Evolutionary conservation across 2,113 vertebrate species (phyloP), one percentile per base, ranked within the genome.

Genomic region (Sinocyclocheilus anshuiensis): DNA sequence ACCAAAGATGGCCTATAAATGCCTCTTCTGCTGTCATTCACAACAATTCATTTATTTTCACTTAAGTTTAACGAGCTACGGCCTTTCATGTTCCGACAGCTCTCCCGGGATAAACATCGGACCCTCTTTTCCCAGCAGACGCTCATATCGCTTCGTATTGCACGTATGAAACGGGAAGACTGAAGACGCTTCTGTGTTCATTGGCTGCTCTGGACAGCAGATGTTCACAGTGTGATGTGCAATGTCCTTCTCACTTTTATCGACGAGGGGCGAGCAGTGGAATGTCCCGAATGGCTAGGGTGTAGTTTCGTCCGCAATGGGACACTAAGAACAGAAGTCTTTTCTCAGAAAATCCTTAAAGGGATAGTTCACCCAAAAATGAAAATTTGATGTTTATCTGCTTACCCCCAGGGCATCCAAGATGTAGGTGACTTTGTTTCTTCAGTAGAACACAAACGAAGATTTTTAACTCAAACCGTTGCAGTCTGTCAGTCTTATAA

Each of bases 221-320:
- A 87, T 89, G 85, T 87, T 80, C 33, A n/a, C 71, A 42, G 82
- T 77, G 72, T 87, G 86, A 81, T 71, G 53, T 72, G 39, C 20
- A 2, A 53, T 45, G 55, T 82, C 29, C 45, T 86, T 61, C 42
- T 84, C 45, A 22, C 36, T 72, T 84, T 89, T 71, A 86, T 80
- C 77, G 77, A 59, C 3, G 45, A 48, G 45, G 45, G 45, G 11
- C 3, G 10, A 48, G 33, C 85, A 33, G 22, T 45, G 57, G 45
- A 84, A 29, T 18, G 36, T 89, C 77, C 77, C 22, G 33, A 83
- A 57, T 3, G 71, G 45, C 29, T 78, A 72, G 42, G 45, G 22
- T 65, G 69, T 76, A 77, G 69, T 59, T 84, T 39, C 10, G 1
- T 45, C 59, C 77, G 16, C 57, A 76, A 65, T 16, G 4, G 67